phyloP scores from a whole-genome alignment of 2,888 invertebrate genomes.

The Seira musarum region DNA sequence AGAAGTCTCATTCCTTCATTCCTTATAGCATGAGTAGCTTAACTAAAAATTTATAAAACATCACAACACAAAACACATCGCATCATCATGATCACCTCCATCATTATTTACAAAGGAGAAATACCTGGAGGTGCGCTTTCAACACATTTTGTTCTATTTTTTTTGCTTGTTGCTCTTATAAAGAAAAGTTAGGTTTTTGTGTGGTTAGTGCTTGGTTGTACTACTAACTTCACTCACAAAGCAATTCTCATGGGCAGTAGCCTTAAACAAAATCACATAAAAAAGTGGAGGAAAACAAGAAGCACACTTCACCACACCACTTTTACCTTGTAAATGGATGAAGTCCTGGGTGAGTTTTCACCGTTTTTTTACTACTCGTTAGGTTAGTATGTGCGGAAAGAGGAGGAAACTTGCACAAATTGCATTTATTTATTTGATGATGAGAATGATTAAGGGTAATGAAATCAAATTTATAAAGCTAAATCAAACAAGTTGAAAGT shows the following conservation, averaged over 20 bases:
- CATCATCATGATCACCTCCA: conserved; percentile 6
- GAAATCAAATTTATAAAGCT: conserved; percentile 60
- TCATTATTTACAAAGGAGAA: conserved; percentile 11
- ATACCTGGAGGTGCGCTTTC: conserved; percentile 3
- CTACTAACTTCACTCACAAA: neutral
- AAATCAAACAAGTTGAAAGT: conserved; percentile 49
- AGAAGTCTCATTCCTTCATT: no score
- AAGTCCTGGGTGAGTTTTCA: neutral
- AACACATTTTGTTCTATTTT: conserved; percentile 24
- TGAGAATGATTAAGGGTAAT: conserved; percentile 61
- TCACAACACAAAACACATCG: no score
- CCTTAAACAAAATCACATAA: conserved; percentile 55
- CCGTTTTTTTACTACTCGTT: neutral
- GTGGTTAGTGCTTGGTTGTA: no score
- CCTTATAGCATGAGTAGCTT: neutral
- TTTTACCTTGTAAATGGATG: neutral
- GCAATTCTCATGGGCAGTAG: conserved; percentile 57
- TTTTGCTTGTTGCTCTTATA: conserved; percentile 36
- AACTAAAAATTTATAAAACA: neutral
- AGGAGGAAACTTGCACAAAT: conserved; percentile 60
- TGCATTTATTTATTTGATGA: conserved; percentile 61
- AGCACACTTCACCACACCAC: conserved; percentile 36
- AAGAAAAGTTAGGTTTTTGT: no score
- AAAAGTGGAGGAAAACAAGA: conserved; percentile 29
- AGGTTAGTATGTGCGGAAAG: conserved; percentile 17